These are phyloP conservation scores for Slavum lentiscoides DNA, from an alignment of 2,888 invertebrate species.

Conservation along the genomic window DNA sequence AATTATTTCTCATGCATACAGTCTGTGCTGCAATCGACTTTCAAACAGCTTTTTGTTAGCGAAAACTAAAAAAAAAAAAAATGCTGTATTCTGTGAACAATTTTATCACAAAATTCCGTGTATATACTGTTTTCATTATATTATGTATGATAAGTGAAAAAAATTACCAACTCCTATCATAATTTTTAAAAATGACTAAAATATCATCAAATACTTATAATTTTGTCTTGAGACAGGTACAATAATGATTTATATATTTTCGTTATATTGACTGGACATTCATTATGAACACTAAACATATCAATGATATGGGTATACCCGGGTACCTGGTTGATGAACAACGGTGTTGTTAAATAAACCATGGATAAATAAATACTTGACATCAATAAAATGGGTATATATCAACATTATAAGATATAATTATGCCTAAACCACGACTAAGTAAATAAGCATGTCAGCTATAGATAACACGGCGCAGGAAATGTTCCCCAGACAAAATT, in stretches of 20 bases:
- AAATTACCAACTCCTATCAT: neutral
- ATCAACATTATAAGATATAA: neutral
- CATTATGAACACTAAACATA: neutral
- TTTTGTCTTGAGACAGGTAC: neutral
- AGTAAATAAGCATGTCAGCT: no score
- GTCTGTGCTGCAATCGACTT: neutral
- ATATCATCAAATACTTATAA: neutral
- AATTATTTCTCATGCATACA: neutral
- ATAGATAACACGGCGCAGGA: no score
- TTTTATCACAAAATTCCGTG: neutral
- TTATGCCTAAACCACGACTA: no score
- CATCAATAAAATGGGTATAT: slow-evolving; percentile 12
- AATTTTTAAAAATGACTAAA: neutral
- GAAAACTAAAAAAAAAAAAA: slow-evolving; percentile 9
- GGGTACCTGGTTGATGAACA: slow-evolving; percentile 1
- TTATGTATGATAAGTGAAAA: neutral
- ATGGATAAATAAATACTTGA: neutral
- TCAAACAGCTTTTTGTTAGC: neutral
- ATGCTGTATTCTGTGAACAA: neutral
- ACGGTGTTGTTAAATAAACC: neutral
- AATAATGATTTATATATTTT: slow-evolving; percentile 1
- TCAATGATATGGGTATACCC: slow-evolving; percentile 4
- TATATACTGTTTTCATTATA: no score
- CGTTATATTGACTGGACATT: neutral
- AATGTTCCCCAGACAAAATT: no score